These are phyloP conservation scores for Arenaria interpres DNA, from an alignment of 2,113 vertebrate genomes.

Conservation along the genomic window DNA sequence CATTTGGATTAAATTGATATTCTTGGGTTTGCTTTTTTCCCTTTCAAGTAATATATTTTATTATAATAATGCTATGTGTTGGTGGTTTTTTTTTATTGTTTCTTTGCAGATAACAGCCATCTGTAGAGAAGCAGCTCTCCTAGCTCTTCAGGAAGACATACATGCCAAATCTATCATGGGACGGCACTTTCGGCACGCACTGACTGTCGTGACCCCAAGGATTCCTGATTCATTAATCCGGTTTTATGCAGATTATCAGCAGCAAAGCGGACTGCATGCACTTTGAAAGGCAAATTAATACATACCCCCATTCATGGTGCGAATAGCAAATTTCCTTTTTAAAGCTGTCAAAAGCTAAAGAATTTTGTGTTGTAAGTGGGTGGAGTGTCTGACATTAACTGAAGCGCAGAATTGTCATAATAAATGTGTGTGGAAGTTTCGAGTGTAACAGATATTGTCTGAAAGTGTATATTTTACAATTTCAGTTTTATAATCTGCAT, in stretches of 20 bases:
- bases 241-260: slow-evolving; percentile 88
- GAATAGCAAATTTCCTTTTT: slow-evolving; percentile 27
- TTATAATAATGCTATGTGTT: not conserved
- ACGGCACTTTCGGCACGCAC: slow-evolving; percentile 84
- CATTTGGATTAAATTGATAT: not conserved
- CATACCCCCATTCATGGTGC: not conserved
- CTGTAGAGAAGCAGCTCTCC: slow-evolving; percentile 92
- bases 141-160: slow-evolving; percentile 93
- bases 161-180: slow-evolving; percentile 73
- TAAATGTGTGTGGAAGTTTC: slow-evolving; percentile 14
- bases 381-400: not conserved
- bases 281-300: slow-evolving; percentile 70
- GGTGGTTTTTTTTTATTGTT: slow-evolving; percentile 1
- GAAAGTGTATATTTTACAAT: not conserved
- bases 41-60: not conserved
- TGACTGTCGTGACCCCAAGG: slow-evolving; percentile 84
- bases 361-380: not conserved
- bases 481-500: not conserved
- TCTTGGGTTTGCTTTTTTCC: not conserved
- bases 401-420: not conserved
- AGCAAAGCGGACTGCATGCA: slow-evolving; percentile 76
- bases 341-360: slow-evolving; percentile 27
- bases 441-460: not conserved
- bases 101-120: slow-evolving; percentile 88
- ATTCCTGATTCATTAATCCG: slow-evolving; percentile 87